These are phyloP conservation scores for Miichthys miiuy DNA, from an alignment of 2,797 vertebrate genomes.

Conservation along the genomic window DNA sequence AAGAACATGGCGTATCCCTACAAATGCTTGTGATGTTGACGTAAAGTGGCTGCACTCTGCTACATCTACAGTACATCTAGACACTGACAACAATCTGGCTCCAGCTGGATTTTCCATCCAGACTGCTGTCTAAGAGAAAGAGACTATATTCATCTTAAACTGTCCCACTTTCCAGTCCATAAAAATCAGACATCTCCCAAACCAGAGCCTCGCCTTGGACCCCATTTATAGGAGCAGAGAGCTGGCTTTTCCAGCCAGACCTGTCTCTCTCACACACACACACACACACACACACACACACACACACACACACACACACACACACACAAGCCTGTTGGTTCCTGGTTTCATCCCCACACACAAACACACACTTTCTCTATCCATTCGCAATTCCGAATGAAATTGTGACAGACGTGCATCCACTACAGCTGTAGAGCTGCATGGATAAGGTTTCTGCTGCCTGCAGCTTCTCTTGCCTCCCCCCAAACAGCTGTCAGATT, in stretches of 20 bases:
- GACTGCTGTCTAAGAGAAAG: constrained; percentile 61
- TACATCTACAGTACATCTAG: constrained; percentile 46
- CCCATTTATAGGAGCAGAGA: constrained; percentile 68
- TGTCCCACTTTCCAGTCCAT: constrained; percentile 77
- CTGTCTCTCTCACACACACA: constrained; percentile 29
- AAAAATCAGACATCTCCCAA: constrained; percentile 75
- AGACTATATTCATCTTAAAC: constrained; percentile 68
- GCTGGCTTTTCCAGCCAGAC: constrained; percentile 63
- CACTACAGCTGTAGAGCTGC: constrained; percentile 18
- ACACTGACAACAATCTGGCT: constrained; percentile 59
- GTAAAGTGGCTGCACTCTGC: constrained; percentile 31
- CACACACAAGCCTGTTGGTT: constrained; percentile 26
- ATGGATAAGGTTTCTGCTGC: constrained; percentile 38
- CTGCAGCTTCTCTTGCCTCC: constrained; percentile 32
- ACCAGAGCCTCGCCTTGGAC: constrained; percentile 62
- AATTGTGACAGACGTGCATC: constrained; percentile 39
- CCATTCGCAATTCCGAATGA: constrained; percentile 19
- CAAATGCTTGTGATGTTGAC: constrained; percentile 27
- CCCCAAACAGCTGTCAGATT: constrained; percentile 36
- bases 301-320: constrained; percentile 24
- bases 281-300: constrained; percentile 9
- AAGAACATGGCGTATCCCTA: constrained; percentile 15
- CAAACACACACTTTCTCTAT: constrained; percentile 23
- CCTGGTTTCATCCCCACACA: constrained; percentile 42
- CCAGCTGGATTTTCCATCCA: constrained; percentile 65